Evolutionary conservation across 1,140 invertebrate genomes (phyloP).

Genomic region (Schlechtendalia chinensis): DNA sequence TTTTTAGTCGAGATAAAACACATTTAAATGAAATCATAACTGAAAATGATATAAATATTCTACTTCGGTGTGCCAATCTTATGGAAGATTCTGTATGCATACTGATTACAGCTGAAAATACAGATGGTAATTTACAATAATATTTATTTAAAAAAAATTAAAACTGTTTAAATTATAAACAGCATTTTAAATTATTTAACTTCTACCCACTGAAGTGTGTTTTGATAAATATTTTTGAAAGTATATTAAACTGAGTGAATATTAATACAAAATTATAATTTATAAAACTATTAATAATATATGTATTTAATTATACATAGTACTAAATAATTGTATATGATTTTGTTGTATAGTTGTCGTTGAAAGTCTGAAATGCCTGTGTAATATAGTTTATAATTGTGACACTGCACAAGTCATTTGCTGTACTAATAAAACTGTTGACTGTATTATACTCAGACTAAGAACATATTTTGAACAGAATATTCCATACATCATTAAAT

Average conservation of each 20-base stretch:
- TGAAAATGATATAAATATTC: constrained; percentile 64
- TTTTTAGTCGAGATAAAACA: constrained; percentile 71
- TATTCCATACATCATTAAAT: constrained; percentile 68
- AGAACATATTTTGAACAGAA: constrained; percentile 64
- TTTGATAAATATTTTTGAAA: neutral
- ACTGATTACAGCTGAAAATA: constrained; percentile 30
- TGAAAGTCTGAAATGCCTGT: constrained; percentile 84
- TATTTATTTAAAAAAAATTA: neutral
- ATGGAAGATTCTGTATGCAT: neutral
- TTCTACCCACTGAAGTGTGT: neutral
- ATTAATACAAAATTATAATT: neutral
- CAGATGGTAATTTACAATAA: constrained; percentile 35
- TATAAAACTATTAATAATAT: neutral
- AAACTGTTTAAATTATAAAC: neutral
- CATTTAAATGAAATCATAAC: constrained; percentile 69
- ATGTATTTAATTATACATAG: neutral
- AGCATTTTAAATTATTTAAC: neutral
- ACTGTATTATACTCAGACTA: constrained; percentile 73
- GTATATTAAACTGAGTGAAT: neutral
- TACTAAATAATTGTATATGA: neutral
- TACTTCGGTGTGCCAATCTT: constrained; percentile 67
- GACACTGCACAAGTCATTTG: constrained; percentile 67
- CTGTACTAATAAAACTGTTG: constrained; percentile 69
- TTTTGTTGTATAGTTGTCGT: constrained; percentile 61
- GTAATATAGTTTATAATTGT: constrained; percentile 86